Evolutionary conservation across 2,797 vertebrate species (phyloP), one percentile per base, ranked within the genome.

Genomic region (Aotus griseimembra): DNA sequence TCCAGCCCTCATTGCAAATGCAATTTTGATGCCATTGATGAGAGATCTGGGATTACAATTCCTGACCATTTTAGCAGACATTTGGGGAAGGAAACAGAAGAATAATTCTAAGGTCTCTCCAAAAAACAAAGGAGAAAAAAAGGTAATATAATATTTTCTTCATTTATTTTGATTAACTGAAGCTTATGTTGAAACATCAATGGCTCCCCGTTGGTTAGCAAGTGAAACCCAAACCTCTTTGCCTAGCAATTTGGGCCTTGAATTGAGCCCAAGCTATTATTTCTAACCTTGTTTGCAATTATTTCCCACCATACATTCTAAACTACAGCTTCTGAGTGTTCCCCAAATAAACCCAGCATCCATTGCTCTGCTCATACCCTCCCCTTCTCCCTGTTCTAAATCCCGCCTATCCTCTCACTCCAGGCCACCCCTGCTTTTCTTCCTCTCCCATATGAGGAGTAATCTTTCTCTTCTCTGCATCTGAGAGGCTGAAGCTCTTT

Each of bases 1-100:
- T 96, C 98, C 93, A 75, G 48, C 93, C 93, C 98, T 98, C 98
- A 91, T 97, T 97, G 97, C 0, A 12, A 98, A 98, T 98, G 96
- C 75, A 98, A 98, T 98, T 98, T 96, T 97, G 95, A 92, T 95
- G 88, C 95, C 97, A 96, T 93, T 98, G 97, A 97, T 70, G 91
- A 96, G 97, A 94, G 96, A 95, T 97, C 98, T 98, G 98, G 97
- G 98, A 98, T 98, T 98, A 98, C 97, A 98, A 93, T 87, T 97
- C 94, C 95, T 97, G 93, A 90, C 95, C 98, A 93, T 93, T 96
- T 95, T 36, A 17, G 95, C 90, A 98, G 97, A 97, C 89, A 95
- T 96, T 96, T 12, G 0, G 26, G 92, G 95, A 90, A 96, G 84
- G 13, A n/a, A 6, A 36, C 0, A 14, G 80, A 92, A 97, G 14